phyloP scores from a whole-genome alignment of 2,797 vertebrate species.

The Propithecus deckenii region DNA sequence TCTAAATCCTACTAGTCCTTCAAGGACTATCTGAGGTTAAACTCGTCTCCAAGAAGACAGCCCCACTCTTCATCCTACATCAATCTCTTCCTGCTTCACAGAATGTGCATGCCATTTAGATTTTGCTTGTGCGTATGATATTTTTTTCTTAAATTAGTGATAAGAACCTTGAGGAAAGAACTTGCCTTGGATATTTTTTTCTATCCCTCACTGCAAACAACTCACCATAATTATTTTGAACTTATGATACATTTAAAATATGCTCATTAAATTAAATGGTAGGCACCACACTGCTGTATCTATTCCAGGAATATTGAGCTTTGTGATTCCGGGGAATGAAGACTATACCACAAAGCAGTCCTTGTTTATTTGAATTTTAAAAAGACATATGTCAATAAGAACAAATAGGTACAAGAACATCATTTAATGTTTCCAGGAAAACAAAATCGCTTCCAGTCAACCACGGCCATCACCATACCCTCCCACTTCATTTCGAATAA shows the following conservation, averaged over 20 bases:
- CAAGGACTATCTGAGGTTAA: not conserved
- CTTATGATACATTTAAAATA: not conserved
- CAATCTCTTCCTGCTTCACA: not conserved
- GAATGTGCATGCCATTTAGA: not conserved
- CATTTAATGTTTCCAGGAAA: constrained; percentile 17
- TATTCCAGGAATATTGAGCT: not conserved
- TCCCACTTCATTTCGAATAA: not conserved
- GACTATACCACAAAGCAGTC: not conserved
- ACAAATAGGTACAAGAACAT: not conserved
- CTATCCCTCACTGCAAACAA: not conserved
- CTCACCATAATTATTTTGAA: not conserved
- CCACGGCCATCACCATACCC: not conserved
- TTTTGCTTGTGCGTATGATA: not conserved
- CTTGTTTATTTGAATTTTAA: not conserved
- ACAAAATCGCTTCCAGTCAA: not conserved
- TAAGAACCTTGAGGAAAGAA: not conserved
- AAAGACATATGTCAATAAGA: not conserved
- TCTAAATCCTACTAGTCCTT: not conserved
- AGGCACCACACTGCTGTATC: not conserved
- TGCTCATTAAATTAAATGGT: not conserved
- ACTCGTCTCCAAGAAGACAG: not conserved
- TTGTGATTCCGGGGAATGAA: not conserved
- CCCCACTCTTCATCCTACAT: not conserved
- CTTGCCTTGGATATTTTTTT: not conserved
- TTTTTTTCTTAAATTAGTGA: not conserved